A percentile compares a stretch with the other conserved stretches of the same genome.
Evolutionary conservation across 2,888 invertebrate genomes (phyloP).

Genomic region (Agrilus cyanescens): DNA sequence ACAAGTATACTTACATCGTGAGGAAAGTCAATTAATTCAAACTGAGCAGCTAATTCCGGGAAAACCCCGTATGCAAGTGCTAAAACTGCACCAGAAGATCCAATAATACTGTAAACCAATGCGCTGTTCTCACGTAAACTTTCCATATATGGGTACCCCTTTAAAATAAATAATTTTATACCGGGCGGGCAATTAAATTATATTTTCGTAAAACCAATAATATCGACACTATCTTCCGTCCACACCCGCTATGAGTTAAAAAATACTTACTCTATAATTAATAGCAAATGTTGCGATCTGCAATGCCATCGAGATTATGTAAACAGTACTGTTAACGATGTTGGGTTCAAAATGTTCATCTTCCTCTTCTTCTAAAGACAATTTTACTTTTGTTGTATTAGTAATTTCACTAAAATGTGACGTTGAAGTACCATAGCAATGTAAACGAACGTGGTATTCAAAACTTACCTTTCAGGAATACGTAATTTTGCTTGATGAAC

Average conservation of each 20-base stretch:
- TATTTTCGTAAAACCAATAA: too few species aligned
- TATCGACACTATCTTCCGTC: not conserved
- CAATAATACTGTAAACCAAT: constrained; percentile 78
- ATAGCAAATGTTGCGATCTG: constrained; percentile 98
- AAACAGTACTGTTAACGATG: constrained; percentile 94
- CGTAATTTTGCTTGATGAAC: constrained; percentile 67
- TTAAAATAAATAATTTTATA: constrained; percentile 18
- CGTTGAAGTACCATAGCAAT: not conserved
- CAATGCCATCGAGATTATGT: constrained; percentile 93
- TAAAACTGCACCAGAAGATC: constrained; percentile 72
- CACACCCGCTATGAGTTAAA: too few species aligned
- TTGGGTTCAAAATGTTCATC: constrained; percentile 84
- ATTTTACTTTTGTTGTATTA: constrained; percentile 12
- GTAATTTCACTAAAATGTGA: constrained; percentile 9
- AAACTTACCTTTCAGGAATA: constrained; percentile 55
- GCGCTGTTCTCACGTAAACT: constrained; percentile 85
- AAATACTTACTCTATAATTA: constrained; percentile 80
- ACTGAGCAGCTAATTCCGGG: constrained; percentile 76
- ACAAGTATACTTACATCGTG: constrained; percentile 66
- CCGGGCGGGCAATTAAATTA: not conserved
- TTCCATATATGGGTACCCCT: constrained; percentile 99
- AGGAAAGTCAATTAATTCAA: constrained; percentile 93
- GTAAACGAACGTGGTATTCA: not conserved
- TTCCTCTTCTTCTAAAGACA: constrained; percentile 48
- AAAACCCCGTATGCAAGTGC: constrained; percentile 73